Percentiles rank a stretch among this genome's conserved stretches.
These are phyloP conservation scores for Peromyscus melanophrys DNA, from an alignment of 2,797 vertebrate genomes.

Conservation along the genomic window DNA sequence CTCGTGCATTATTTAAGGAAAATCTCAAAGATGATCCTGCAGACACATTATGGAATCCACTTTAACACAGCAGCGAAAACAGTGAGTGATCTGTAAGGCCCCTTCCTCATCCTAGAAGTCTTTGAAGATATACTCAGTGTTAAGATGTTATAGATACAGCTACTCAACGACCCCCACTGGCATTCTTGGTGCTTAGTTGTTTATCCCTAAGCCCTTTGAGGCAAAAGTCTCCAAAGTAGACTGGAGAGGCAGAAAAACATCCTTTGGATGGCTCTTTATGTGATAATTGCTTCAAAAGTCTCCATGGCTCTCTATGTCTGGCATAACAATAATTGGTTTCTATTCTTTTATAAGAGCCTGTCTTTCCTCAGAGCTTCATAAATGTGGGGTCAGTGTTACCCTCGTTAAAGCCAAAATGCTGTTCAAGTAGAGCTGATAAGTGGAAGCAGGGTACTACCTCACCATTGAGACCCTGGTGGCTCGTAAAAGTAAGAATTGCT, in stretches of 20 bases:
- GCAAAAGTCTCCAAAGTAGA: background rate
- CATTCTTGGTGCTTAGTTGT: background rate
- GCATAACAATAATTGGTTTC: conserved; percentile 27
- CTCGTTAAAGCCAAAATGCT: conserved; percentile 25
- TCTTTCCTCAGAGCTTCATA: background rate
- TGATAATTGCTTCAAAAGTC: conserved; percentile 31
- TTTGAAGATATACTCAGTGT: background rate
- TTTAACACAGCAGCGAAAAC: background rate
- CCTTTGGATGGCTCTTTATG: background rate
- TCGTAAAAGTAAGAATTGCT: background rate
- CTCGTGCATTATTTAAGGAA: background rate
- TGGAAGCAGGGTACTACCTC: background rate
- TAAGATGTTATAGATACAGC: background rate
- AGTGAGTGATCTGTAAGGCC: background rate
- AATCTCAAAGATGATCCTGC: background rate
- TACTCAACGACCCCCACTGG: too few species aligned
- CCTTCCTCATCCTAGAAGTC: conserved; percentile 13
- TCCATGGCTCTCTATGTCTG: background rate
- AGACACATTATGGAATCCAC: background rate
- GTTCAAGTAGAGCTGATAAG: background rate
- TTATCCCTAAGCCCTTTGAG: background rate
- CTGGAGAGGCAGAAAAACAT: background rate
- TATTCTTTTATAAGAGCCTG: conserved; percentile 31
- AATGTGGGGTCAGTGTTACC: background rate
- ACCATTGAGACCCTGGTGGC: background rate